Percentiles rank a stretch among this genome's conserved stretches.
phyloP scores from a whole-genome alignment of 2,888 invertebrate species.

The Sphaerophoria taeniata region DNA sequence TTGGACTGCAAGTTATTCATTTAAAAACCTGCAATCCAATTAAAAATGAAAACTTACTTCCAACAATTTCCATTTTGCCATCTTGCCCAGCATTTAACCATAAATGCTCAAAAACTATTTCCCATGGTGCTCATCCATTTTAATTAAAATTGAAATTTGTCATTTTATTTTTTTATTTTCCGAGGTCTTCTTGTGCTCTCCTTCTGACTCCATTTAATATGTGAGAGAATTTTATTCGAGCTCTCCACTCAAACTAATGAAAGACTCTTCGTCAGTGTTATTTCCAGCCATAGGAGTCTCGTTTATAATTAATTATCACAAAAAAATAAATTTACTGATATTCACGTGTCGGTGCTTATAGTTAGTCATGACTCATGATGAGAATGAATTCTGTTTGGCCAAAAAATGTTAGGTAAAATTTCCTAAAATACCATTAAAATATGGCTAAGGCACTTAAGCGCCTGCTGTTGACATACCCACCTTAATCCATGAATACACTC shows the following conservation, averaged over 20 bases:
- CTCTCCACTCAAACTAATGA: conserved; percentile 48
- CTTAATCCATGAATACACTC: neutral
- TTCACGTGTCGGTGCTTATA: neutral
- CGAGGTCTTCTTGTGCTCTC: neutral
- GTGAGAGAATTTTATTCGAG: no score
- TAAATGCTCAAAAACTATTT: conserved; percentile 2
- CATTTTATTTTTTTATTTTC: conserved; percentile 16
- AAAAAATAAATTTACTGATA: conserved; percentile 9
- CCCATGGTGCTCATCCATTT: conserved; percentile 18
- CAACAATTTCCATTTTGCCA: neutral
- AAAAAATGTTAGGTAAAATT: no score
- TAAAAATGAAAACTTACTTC: neutral
- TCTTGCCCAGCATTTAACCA: neutral
- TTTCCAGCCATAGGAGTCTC: neutral
- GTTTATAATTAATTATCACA: conserved; percentile 10
- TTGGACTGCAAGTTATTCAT: no score
- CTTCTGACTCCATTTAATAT: conserved; percentile 30
- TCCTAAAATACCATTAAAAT: conserved; percentile 5
- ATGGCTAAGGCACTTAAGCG: no score
- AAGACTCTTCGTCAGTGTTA: conserved; percentile 24
- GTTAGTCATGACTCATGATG: neutral
- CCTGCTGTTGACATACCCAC: neutral
- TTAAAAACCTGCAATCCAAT: neutral
- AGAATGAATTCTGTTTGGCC: neutral
- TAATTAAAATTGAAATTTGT: conserved; percentile 57